These are phyloP conservation scores for Drosophila chauvacae DNA, from an alignment of 1,140 invertebrate genomes.

Conservation along the genomic window DNA sequence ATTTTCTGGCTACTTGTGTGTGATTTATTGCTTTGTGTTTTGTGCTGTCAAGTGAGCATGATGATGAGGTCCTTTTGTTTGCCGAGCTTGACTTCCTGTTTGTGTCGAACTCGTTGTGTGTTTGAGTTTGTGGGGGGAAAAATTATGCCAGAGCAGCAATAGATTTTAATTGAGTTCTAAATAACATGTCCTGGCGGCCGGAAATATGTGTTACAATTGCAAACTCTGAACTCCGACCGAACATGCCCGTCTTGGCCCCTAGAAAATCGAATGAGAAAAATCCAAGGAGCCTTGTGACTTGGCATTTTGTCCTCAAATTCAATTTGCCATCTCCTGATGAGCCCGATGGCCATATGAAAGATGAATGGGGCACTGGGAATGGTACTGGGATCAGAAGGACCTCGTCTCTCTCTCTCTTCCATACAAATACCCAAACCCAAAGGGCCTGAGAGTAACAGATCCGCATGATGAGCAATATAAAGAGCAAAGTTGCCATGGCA, in stretches of 20 bases:
- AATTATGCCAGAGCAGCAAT: no score
- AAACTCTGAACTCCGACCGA: not conserved
- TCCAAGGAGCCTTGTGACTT: not conserved
- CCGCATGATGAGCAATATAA: slow-evolving; percentile 7
- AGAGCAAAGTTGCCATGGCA: slow-evolving; percentile 46
- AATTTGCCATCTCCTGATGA: slow-evolving; percentile 42
- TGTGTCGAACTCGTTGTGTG: not conserved
- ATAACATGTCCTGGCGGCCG: slow-evolving; percentile 7
- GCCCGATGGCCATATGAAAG: slow-evolving; percentile 38
- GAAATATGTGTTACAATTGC: slow-evolving; percentile 14
- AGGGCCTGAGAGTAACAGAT: slow-evolving; percentile 1
- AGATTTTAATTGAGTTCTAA: slow-evolving; percentile 7
- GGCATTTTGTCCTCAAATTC: slow-evolving; percentile 29
- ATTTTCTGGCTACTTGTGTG: not conserved
- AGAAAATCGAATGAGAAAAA: not conserved
- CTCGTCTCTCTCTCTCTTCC: not conserved
- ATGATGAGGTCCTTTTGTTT: slow-evolving; percentile 1
- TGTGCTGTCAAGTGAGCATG: not conserved
- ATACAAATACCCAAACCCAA: not conserved
- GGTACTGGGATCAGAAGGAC: not conserved
- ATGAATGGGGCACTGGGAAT: slow-evolving; percentile 17
- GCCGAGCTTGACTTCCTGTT: not conserved
- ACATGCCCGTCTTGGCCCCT: not conserved
- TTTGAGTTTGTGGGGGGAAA: no score
- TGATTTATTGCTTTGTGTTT: slow-evolving; percentile 1